Evolutionary conservation across 2,888 invertebrate genomes (phyloP).

Genomic region (Agrochola lychnidis): DNA sequence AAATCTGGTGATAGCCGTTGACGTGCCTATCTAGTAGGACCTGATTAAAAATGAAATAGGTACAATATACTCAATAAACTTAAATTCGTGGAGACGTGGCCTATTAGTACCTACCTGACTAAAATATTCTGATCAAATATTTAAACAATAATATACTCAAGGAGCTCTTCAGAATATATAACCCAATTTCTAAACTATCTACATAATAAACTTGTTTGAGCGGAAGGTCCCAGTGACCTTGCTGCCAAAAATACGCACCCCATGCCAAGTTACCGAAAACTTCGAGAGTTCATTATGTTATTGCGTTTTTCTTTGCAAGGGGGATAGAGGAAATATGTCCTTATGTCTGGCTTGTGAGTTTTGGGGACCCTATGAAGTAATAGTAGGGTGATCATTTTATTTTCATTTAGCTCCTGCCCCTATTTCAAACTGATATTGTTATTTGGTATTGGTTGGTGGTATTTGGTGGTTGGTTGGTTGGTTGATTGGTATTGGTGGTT

Average conservation of each 20-base stretch:
- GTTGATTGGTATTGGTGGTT: too few species aligned
- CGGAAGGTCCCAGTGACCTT: slow-evolving; percentile 46
- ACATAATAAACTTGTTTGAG: slow-evolving; percentile 51
- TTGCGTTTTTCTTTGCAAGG: slow-evolving; percentile 35
- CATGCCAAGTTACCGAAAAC: slow-evolving; percentile 31
- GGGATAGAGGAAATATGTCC: slow-evolving; percentile 16
- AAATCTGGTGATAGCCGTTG: too few species aligned
- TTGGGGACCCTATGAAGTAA: background rate
- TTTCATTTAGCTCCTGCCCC: background rate
- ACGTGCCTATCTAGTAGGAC: background rate
- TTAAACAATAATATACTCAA: slow-evolving; percentile 20
- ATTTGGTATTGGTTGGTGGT: too few species aligned
- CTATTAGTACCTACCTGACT: background rate
- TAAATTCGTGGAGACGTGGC: background rate
- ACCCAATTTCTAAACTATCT: slow-evolving; percentile 45
- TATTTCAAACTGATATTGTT: background rate
- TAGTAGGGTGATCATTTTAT: background rate
- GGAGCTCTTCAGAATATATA: slow-evolving; percentile 43
- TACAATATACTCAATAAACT: background rate
- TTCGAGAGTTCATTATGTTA: slow-evolving; percentile 39
- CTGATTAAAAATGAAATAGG: background rate
- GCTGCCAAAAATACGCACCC: slow-evolving; percentile 51
- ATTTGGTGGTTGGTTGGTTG: too few species aligned
- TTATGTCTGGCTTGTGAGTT: slow-evolving; percentile 1
- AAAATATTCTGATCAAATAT: slow-evolving; percentile 19